Percentiles rank a stretch among this genome's conserved stretches.
Evolutionary conservation across 2,113 vertebrate species (phyloP).

Genomic region (Nestor notabilis): DNA sequence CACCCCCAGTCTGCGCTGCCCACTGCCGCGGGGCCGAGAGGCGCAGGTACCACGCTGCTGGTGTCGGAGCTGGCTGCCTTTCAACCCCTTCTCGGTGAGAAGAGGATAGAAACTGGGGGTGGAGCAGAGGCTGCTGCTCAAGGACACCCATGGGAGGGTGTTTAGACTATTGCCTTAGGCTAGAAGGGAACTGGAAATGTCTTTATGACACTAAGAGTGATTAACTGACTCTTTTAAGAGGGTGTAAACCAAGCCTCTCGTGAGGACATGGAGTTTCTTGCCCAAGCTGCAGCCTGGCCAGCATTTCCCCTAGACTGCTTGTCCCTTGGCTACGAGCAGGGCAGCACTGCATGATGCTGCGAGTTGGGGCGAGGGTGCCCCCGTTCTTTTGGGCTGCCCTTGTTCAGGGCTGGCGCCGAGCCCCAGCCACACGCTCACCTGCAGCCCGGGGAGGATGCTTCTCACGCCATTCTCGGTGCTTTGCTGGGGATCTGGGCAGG

Average conservation of each 20-base stretch:
- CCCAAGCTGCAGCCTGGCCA: neutral
- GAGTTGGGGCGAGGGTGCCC: accelerated
- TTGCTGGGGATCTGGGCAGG: neutral
- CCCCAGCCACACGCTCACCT: accelerated
- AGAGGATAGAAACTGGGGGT: neutral
- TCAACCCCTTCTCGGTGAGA: neutral
- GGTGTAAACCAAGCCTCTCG: neutral
- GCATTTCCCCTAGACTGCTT: neutral
- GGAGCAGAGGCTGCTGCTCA: neutral
- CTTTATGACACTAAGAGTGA: neutral
- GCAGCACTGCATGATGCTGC: accelerated
- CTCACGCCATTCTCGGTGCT: neutral
- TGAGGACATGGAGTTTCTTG: accelerated
- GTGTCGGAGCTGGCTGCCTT: neutral
- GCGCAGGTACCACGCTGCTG: accelerated
- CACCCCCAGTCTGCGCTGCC: neutral
- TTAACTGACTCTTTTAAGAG: accelerated
- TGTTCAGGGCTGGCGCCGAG: neutral
- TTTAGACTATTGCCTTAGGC: neutral
- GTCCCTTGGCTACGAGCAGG: neutral
- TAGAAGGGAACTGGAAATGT: neutral
- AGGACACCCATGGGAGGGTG: neutral
- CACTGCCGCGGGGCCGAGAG: neutral
- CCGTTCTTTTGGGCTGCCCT: accelerated
- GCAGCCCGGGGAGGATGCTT: neutral